Evolutionary conservation across 2,797 vertebrate genomes (phyloP).

Genomic region (Buceros bicornis): DNA sequence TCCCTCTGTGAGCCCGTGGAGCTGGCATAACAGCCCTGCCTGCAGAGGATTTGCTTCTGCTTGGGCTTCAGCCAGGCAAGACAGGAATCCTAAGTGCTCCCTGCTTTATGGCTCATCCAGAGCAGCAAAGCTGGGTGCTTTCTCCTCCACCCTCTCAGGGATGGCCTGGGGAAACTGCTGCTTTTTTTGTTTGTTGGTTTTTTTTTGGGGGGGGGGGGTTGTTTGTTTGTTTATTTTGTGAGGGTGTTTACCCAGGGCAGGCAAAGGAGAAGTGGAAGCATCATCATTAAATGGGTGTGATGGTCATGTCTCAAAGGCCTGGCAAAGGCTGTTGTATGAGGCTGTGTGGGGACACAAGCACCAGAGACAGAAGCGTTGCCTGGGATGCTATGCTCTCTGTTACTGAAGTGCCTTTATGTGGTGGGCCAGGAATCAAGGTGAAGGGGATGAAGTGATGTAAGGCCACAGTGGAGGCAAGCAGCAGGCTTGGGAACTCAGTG

Average conservation of each 20-base stretch:
- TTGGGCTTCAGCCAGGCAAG: constrained; percentile 50
- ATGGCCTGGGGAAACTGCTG: neutral
- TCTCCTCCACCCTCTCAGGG: neutral
- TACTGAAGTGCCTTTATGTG: neutral
- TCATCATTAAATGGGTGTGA: neutral
- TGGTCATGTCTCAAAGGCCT: neutral
- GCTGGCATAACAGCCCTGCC: constrained; percentile 53
- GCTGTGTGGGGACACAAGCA: no score
- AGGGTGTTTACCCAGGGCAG: neutral
- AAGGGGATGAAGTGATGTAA: neutral
- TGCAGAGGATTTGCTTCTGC: constrained; percentile 51
- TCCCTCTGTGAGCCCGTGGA: neutral
- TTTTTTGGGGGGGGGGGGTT: neutral
- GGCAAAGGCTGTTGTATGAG: neutral
- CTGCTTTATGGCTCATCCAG: neutral
- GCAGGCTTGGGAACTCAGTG: neutral
- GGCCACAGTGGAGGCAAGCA: neutral
- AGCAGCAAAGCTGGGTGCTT: neutral
- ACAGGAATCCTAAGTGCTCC: neutral
- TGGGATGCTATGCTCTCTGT: neutral
- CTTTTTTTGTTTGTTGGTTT: neutral
- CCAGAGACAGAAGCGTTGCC: neutral
- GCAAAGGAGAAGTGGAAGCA: neutral
- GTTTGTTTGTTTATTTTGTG: neutral
- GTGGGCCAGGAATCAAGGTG: neutral